These are phyloP conservation scores for Brachypodius melanocephalos DNA, from an alignment of 2,113 vertebrate species.

Conservation along the genomic window DNA sequence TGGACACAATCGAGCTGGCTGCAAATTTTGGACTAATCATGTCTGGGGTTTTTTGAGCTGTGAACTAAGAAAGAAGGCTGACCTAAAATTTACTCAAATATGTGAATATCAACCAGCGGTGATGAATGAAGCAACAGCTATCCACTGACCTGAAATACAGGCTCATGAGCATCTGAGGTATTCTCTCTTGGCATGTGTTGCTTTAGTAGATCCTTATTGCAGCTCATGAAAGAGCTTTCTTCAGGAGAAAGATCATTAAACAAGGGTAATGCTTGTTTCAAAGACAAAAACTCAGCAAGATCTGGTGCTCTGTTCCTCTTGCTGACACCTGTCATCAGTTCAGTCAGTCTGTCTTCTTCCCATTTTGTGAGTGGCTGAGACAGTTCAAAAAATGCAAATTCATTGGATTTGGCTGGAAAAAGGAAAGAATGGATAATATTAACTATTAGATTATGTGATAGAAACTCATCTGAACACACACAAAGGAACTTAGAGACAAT, in stretches of 20 bases:
- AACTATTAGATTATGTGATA: neutral
- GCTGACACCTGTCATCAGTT: constrained; percentile 71
- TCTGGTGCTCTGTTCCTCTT: constrained; percentile 63
- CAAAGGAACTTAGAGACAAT: neutral
- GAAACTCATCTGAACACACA: neutral
- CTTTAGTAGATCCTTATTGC: constrained; percentile 40
- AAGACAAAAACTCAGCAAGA: constrained; percentile 66
- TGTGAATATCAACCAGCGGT: neutral
- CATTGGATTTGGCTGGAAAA: constrained; percentile 68
- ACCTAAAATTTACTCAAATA: neutral
- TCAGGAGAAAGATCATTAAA: constrained; percentile 68
- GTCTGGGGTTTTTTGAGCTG: neutral
- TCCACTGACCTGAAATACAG: constrained; percentile 64
- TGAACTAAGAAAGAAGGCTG: neutral
- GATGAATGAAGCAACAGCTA: neutral
- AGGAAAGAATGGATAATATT: neutral
- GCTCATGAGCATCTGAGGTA: constrained; percentile 14
- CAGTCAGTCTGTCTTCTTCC: constrained; percentile 67
- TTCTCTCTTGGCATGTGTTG: neutral
- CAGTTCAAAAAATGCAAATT: constrained; percentile 78
- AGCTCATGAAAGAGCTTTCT: constrained; percentile 71
- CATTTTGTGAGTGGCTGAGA: constrained; percentile 46
- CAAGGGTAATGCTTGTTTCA: constrained; percentile 67
- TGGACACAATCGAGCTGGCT: neutral
- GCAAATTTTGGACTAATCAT: neutral